A percentile compares a stretch with the other conserved stretches of the same genome.
phyloP scores from a whole-genome alignment of 2,888 invertebrate genomes.

The Stramonita haemastoma region DNA sequence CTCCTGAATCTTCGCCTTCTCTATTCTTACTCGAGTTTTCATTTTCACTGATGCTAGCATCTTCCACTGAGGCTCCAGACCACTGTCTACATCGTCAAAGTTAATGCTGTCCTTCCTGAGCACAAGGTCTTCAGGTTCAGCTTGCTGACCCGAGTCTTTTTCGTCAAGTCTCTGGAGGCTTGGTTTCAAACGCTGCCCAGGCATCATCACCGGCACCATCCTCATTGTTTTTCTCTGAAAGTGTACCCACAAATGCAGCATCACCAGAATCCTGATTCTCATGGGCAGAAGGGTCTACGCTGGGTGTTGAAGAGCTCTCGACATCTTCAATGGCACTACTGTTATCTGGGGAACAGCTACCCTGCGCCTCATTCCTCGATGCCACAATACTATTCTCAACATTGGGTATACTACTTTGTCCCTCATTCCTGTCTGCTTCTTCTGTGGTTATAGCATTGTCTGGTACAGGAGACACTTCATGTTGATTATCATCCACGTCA shows the following conservation, averaged over 20 bases:
- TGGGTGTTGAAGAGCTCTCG: not conserved
- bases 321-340: not conserved
- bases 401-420: not conserved
- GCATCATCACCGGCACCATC: conserved; percentile 25
- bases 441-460: not conserved
- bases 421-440: not conserved
- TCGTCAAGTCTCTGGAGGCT: not conserved
- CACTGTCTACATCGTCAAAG: conserved; percentile 33
- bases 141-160: not conserved
- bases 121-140: conserved; percentile 39
- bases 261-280: not conserved
- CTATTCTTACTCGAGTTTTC: not conserved
- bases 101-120: conserved; percentile 14
- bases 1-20: not conserved
- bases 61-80: conserved; percentile 11
- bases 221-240: not conserved
- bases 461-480: not conserved
- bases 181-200: conserved; percentile 33
- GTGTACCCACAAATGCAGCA: not conserved
- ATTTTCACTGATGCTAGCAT: not conserved
- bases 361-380: not conserved
- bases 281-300: not conserved
- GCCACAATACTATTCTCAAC: not conserved
- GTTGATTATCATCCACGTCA: not conserved
- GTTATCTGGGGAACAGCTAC: not conserved